Conservation (phyloP, 2,113 vertebrate species). For the Pluvianellus socialis region DNA sequence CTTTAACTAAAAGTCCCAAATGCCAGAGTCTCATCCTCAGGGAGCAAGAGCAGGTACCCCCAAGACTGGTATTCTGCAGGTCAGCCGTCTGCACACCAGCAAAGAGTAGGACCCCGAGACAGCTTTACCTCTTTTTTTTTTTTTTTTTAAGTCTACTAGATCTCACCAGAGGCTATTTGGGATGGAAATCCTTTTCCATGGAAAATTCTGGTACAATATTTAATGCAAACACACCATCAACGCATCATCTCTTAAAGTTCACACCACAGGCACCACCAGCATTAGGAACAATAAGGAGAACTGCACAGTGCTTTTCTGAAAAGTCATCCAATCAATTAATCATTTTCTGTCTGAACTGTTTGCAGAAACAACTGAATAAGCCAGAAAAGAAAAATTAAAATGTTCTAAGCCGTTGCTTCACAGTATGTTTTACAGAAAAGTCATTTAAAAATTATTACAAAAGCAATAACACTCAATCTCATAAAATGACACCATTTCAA, state of each 20-base stretch:
- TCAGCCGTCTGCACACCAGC: rapidly evolving
- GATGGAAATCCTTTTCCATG: not conserved
- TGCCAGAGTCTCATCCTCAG: not conserved
- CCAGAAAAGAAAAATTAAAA: slow-evolving; percentile 36
- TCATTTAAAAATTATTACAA: slow-evolving; percentile 48
- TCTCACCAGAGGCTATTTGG: not conserved
- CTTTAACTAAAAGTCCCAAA: not conserved
- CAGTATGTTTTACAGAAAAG: slow-evolving; percentile 34
- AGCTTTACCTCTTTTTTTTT: not conserved
- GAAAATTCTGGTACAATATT: not conserved
- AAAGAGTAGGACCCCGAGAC: not conserved
- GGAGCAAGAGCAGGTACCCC: not conserved
- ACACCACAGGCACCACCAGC: not conserved
- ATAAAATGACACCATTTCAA: slow-evolving; percentile 4
- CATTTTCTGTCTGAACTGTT: not conserved
- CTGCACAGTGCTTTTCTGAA: not conserved
- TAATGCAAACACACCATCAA: slow-evolving; percentile 1
- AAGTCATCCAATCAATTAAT: not conserved
- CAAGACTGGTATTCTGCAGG: not conserved
- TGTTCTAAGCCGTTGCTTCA: slow-evolving; percentile 8
- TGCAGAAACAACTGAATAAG: slow-evolving; percentile 31
- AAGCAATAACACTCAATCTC: slow-evolving; percentile 19
- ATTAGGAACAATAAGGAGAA: not conserved
- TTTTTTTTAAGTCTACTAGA: not conserved
- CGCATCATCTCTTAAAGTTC: not conserved